A percentile compares a stretch with the other conserved stretches of the same genome.
phyloP scores from a whole-genome alignment of 92 coral and sea anemone genomes.

The Epizoanthus stellaris region DNA sequence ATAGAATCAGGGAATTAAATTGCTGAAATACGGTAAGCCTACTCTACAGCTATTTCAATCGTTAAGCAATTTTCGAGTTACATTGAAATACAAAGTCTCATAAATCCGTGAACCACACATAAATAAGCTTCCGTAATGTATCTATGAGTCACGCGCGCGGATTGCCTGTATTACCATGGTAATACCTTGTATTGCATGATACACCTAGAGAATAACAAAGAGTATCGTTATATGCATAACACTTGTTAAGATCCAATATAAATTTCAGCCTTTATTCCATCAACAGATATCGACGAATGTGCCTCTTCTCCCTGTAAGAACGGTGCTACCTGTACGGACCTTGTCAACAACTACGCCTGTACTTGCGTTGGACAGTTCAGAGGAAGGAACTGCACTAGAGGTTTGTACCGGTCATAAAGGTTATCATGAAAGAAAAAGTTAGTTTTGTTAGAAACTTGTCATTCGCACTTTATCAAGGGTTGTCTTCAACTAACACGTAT shows the following conservation, averaged over 20 bases:
- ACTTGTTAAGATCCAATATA: not conserved
- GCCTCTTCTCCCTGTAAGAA: conserved; percentile 59
- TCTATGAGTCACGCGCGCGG: too few species aligned
- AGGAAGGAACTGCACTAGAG: conserved; percentile 65
- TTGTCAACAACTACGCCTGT: conserved; percentile 67
- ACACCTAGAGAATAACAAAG: not conserved
- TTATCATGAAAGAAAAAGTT: not conserved
- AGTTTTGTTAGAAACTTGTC: not conserved
- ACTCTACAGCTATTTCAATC: too few species aligned
- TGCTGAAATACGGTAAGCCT: too few species aligned
- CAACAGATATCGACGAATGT: conserved; percentile 62
- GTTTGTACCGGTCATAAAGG: conserved; percentile 21
- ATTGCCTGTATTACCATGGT: too few species aligned
- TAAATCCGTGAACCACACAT: too few species aligned
- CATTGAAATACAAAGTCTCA: too few species aligned
- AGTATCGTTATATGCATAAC: not conserved
- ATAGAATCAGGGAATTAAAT: too few species aligned
- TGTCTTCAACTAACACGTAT: too few species aligned
- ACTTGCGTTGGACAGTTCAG: conserved; percentile 54
- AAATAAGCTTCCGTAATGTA: too few species aligned
- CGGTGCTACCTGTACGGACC: conserved; percentile 67
- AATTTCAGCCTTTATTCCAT: not conserved
- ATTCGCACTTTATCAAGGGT: too few species aligned
- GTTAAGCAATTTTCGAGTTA: too few species aligned
- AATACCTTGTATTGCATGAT: too few species aligned